Evolutionary conservation across 1,140 invertebrate species (phyloP).

Genomic region (Hetaerina americana): DNA sequence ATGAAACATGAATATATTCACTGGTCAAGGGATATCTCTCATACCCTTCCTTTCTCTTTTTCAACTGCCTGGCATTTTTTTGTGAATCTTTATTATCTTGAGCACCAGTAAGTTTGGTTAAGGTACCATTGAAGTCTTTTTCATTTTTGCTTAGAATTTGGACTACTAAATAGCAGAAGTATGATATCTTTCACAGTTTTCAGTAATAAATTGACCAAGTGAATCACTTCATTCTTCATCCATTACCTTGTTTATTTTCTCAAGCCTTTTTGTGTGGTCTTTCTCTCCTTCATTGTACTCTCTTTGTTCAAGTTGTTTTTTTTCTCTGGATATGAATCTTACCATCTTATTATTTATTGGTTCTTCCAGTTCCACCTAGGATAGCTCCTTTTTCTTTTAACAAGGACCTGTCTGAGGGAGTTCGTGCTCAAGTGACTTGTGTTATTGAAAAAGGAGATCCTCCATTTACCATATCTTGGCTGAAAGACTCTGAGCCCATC

Average conservation of each 20-base stretch:
- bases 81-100: too few species aligned
- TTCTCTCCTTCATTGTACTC: background rate
- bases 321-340: background rate
- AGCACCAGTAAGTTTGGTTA: too few species aligned
- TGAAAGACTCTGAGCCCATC: slow-evolving; percentile 36
- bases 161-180: too few species aligned
- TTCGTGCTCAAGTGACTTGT: slow-evolving; percentile 49
- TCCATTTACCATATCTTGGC: slow-evolving; percentile 44
- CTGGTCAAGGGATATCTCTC: too few species aligned
- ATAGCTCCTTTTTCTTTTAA: slow-evolving; percentile 43
- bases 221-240: too few species aligned
- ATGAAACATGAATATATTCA: too few species aligned
- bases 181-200: too few species aligned
- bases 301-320: background rate
- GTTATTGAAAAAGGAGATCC: slow-evolving; percentile 44
- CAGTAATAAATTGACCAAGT: too few species aligned
- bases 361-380: slow-evolving; percentile 42
- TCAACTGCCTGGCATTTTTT: too few species aligned
- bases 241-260: background rate
- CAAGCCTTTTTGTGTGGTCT: background rate
- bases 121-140: too few species aligned
- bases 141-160: too few species aligned
- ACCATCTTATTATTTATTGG: background rate
- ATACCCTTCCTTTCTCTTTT: too few species aligned
- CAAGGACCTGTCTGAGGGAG: slow-evolving; percentile 39